Evolutionary conservation across 2,797 vertebrate genomes (phyloP).

Genomic region (Nothura maculosa): DNA sequence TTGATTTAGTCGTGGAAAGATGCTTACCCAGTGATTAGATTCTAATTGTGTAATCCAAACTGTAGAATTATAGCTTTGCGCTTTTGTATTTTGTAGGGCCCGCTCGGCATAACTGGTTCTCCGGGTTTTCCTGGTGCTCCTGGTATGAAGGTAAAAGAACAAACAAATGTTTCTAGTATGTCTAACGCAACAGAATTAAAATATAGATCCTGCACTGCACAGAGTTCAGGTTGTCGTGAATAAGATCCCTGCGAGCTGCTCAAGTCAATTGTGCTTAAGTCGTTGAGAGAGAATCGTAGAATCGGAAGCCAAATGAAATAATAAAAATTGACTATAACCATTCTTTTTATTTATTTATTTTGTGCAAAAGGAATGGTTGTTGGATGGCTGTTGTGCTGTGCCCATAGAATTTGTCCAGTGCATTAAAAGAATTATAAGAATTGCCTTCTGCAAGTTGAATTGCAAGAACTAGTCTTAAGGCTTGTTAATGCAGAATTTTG

Average conservation of each 20-base stretch:
- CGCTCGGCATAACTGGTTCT: conserved; percentile 91
- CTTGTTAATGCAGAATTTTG: neutral
- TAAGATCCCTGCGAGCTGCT: neutral
- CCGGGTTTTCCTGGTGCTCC: conserved; percentile 95
- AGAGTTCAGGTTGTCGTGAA: fast-evolving
- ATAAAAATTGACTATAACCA: neutral
- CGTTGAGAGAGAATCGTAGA: neutral
- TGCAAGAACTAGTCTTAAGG: fast-evolving
- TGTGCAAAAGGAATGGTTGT: neutral
- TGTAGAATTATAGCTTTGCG: neutral
- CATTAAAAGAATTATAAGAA: neutral
- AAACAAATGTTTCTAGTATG: neutral
- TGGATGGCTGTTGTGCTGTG: neutral
- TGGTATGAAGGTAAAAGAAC: conserved; percentile 89
- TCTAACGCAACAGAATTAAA: neutral
- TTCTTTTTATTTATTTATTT: neutral
- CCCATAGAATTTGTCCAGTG: neutral
- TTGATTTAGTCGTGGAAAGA: neutral
- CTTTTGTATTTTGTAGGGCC: conserved; percentile 85
- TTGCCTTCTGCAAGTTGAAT: neutral
- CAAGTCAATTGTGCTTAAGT: neutral
- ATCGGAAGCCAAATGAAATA: neutral
- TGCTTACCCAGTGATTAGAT: neutral
- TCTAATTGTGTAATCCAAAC: neutral
- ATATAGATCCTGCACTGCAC: neutral